Conservation (phyloP, 2,113 vertebrate genomes). For the Dasypus novemcinctus region DNA sequence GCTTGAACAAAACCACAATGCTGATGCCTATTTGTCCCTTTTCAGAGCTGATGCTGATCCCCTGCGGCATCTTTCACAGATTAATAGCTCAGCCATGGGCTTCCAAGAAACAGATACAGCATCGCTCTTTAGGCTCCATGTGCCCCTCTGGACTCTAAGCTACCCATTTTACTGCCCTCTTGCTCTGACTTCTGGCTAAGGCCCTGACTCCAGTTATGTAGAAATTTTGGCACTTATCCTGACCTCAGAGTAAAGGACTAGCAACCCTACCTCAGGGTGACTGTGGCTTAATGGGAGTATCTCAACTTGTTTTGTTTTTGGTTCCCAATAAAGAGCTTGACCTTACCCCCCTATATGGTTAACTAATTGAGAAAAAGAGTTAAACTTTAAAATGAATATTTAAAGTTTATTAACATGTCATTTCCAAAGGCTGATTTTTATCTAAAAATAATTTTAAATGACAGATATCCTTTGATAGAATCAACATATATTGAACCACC, state of each 20-base stretch:
- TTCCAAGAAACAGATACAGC: background rate
- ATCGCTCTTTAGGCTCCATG: background rate
- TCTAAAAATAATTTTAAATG: background rate
- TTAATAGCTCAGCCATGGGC: background rate
- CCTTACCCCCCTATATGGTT: background rate
- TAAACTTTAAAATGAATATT: slow-evolving; percentile 2
- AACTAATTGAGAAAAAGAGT: background rate
- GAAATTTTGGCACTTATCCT: background rate
- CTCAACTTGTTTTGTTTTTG: background rate
- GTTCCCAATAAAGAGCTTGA: background rate
- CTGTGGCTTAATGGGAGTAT: background rate
- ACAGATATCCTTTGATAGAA: background rate
- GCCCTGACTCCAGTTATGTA: background rate
- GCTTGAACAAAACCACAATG: background rate
- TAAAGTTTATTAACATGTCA: background rate
- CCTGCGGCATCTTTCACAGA: background rate
- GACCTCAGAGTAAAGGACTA: background rate
- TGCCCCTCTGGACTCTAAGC: background rate
- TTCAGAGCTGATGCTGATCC: background rate
- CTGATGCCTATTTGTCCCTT: background rate
- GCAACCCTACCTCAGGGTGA: background rate
- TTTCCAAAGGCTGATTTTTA: slow-evolving; percentile 33
- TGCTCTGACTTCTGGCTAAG: background rate
- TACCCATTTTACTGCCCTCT: background rate
- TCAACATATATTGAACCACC: background rate